phyloP scores from a whole-genome alignment of 2,113 vertebrate species.

The Ptilorrhoa leucosticta region DNA sequence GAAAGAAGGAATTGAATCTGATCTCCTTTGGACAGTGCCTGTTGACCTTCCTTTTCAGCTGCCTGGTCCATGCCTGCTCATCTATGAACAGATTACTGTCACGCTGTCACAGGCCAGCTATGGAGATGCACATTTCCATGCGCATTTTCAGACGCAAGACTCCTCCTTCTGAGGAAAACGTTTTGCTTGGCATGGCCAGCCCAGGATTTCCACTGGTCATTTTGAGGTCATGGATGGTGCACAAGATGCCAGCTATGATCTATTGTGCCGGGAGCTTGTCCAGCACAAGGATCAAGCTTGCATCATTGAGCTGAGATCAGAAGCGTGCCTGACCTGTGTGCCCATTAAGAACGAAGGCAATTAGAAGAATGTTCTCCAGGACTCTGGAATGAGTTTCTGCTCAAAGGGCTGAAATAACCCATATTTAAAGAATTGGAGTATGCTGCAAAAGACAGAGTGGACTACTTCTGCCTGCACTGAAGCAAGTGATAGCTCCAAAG shows the following conservation, averaged over 20 bases:
- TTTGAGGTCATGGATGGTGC: neutral
- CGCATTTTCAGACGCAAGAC: neutral
- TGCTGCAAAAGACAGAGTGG: neutral
- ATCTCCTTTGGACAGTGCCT: neutral
- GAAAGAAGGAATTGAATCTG: neutral
- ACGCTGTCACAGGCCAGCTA: fast-evolving
- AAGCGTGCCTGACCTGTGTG: neutral
- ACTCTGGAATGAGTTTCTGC: neutral
- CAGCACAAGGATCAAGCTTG: neutral
- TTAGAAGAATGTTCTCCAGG: neutral
- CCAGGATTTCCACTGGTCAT: neutral
- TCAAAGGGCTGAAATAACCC: neutral
- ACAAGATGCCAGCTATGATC: neutral
- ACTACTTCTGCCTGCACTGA: neutral
- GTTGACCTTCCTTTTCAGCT: neutral
- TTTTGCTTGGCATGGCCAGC: neutral
- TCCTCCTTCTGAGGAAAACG: neutral
- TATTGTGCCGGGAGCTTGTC: neutral
- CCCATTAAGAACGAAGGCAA: neutral
- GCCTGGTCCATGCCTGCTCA: neutral
- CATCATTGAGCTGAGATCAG: neutral
- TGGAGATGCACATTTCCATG: neutral
- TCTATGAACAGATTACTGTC: neutral
- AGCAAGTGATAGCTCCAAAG: neutral
- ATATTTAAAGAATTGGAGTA: neutral